Percentiles rank a stretch among this genome's conserved stretches.
phyloP scores from a whole-genome alignment of 2,797 vertebrate species.

The Gobio occitaniae region DNA sequence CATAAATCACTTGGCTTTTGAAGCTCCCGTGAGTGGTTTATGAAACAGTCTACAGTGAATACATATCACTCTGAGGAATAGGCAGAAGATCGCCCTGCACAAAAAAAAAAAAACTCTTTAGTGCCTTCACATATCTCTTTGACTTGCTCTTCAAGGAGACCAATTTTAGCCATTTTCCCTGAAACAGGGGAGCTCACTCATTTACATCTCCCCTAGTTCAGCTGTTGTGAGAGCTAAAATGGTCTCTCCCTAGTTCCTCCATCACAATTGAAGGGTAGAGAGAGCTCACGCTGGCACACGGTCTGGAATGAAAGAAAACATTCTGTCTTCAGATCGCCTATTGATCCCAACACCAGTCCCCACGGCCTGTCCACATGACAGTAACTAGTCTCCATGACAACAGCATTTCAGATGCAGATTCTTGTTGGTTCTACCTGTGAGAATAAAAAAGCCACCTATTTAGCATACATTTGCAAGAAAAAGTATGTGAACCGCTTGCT shows the following conservation, averaged over 20 bases:
- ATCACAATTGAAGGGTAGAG: constrained; percentile 21
- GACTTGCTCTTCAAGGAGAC: constrained; percentile 58
- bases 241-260: constrained; percentile 16
- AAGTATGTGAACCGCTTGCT: too few relatives aligned
- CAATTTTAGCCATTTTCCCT: constrained; percentile 56
- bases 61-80: constrained; percentile 58
- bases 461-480: neutral
- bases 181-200: constrained; percentile 44
- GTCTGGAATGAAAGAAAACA: constrained; percentile 29
- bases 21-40: constrained; percentile 68
- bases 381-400: constrained; percentile 75
- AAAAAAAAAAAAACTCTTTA: constrained; percentile 48
- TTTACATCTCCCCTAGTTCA: constrained; percentile 49
- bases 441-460: constrained; percentile 29
- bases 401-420: constrained; percentile 64
- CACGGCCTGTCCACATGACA: constrained; percentile 72
- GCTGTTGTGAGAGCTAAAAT: constrained; percentile 38
- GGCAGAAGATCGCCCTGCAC: neutral
- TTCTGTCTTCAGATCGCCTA: constrained; percentile 47
- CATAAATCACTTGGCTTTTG: constrained; percentile 73
- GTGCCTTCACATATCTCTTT: constrained; percentile 58
- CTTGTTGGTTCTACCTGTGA: constrained; percentile 58
- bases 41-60: constrained; percentile 61
- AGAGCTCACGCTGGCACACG: neutral
- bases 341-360: constrained; percentile 49